Base-by-base conservation (phyloP, 2,888 invertebrate genomes). In the Homarus gammarus region DNA sequence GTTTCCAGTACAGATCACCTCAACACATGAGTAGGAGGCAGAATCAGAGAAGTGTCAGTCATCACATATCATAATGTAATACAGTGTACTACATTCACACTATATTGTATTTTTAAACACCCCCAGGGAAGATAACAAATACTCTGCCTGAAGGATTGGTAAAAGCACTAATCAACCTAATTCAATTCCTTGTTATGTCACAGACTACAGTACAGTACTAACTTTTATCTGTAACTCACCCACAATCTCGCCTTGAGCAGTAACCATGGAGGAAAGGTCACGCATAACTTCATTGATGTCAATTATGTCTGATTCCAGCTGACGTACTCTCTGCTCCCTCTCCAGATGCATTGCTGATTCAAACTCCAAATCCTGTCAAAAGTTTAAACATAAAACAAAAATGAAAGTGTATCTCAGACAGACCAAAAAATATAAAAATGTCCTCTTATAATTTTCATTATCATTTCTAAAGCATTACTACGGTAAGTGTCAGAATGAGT, bases 271-370 rank as follows among this genome's bases (percentile, higher is more conserved):
- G 1, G 96, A 96, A 56, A 98, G 94, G 75, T 96, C 96, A 87
- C 96, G 95, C 96, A 97, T 97, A 91, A 97, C 97, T 93, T 96
- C 96, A 94, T 97, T 97, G 8, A 97, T 96, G 94, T 98, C 97
- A 90, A 97, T 94, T 83, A 97, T 96, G 93, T 97, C 96, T 0
- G 96, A 95, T 93, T 98, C 98, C 79, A 98, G 96, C 93, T 96
- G 96, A 93, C 95, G 95, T 92, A 98, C 96, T 93, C 97, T 96
- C 15, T 96, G 96, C 93, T 98, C 97, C 79, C 97, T 95, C 93
- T 98, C 98, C 61, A 96, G 93, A 87, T 97, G 94, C 95, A 98
- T 95, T 92, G 96, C 97, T 91, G 96, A 96, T 93, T 97, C 97
- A 93, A 97, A 97, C 93, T 96, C 96, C 70, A 97, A 94, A 73